A percentile compares a stretch with the other conserved stretches of the same genome.
Evolutionary conservation across 1,140 invertebrate species (phyloP).

Genomic region (Nautilus pompilius): DNA sequence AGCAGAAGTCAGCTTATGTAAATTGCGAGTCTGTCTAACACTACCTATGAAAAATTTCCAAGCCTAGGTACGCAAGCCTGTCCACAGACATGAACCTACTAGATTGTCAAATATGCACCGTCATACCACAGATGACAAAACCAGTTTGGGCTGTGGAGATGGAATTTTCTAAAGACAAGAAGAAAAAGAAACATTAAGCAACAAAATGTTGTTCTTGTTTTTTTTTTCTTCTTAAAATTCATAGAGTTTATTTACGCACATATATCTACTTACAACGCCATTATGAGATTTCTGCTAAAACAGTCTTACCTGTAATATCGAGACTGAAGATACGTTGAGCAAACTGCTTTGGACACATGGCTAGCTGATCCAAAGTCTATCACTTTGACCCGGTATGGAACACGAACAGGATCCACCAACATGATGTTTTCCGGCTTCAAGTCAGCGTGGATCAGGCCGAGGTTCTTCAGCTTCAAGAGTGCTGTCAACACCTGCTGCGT

Average conservation of each 20-base stretch:
- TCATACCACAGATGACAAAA: no score
- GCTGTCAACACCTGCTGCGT: constrained; percentile 98
- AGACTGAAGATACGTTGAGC: constrained; percentile 98
- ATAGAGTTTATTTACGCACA: not conserved
- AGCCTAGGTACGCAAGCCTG: no score
- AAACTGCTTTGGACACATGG: constrained; percentile 98
- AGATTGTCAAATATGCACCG: no score
- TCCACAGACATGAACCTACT: no score
- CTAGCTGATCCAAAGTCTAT: constrained; percentile 99
- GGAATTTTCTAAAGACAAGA: no score
- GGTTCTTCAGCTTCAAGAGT: constrained; percentile 95
- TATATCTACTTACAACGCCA: not conserved
- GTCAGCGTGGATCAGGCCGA: constrained; percentile 98
- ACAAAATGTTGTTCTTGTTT: no score
- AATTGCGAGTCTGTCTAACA: no score
- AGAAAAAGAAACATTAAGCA: no score
- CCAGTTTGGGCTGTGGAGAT: no score
- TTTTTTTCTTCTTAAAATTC: no score
- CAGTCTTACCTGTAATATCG: constrained; percentile 79
- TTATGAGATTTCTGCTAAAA: not conserved
- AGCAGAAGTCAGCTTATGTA: no score
- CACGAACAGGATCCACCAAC: constrained; percentile 94
- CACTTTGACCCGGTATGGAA: constrained; percentile 93
- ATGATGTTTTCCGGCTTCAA: constrained; percentile 99
- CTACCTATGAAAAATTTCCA: no score